Conservation (phyloP, 1,140 invertebrate genomes). For the Muscidifurax raptorellus region DNA sequence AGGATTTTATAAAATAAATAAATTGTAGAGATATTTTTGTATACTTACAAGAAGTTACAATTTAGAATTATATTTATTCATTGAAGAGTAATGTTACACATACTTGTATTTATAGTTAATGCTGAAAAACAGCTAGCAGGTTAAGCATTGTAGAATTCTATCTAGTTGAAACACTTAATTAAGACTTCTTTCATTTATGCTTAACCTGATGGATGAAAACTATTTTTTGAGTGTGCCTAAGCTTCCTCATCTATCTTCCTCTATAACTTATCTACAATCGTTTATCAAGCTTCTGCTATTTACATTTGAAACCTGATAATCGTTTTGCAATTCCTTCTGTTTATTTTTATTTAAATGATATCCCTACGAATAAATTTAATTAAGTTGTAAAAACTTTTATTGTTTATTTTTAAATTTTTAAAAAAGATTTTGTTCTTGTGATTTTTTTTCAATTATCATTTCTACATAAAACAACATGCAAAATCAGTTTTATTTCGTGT, state of each 20-base stretch:
- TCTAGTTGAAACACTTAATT: background rate
- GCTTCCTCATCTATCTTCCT: constrained; percentile 17
- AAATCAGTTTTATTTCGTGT: background rate
- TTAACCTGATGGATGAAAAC: background rate
- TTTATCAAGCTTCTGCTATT: constrained; percentile 21
- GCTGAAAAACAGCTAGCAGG: background rate
- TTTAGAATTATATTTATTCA: background rate
- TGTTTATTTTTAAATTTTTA: constrained; percentile 3
- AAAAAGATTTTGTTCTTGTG: constrained; percentile 18
- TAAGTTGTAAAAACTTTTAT: background rate
- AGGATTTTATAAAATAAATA: background rate
- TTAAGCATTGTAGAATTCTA: background rate
- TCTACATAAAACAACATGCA: background rate
- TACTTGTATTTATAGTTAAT: background rate
- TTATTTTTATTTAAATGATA: constrained; percentile 26
- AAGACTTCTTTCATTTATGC: background rate
- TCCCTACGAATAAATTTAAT: background rate
- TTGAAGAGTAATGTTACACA: background rate
- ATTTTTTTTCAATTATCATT: background rate
- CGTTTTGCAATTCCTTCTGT: constrained; percentile 8
- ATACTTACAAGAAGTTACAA: background rate
- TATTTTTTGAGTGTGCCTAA: constrained; percentile 11
- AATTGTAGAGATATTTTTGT: background rate
- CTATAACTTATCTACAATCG: constrained; percentile 5
- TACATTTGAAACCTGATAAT: background rate